Evolutionary conservation across 2,888 invertebrate species (phyloP).

Genomic region (Agrenia bidenticulata): DNA sequence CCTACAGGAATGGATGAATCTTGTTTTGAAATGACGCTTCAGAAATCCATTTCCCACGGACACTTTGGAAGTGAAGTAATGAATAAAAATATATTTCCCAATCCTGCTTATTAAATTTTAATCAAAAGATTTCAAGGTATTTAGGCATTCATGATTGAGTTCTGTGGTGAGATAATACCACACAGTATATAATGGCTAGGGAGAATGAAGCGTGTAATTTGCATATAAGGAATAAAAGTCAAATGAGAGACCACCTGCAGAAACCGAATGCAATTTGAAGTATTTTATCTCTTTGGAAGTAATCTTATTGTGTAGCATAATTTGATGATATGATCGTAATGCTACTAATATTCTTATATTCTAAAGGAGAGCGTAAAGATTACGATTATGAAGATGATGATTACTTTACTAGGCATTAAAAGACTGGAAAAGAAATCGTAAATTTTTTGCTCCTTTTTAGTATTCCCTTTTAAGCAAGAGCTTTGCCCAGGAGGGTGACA

Average conservation of each 20-base stretch:
- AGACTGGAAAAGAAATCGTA: slow-evolving; percentile 11
- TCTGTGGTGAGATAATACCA: slow-evolving; percentile 17
- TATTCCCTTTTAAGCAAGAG: neutral
- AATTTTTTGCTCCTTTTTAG: slow-evolving; percentile 10
- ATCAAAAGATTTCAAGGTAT: neutral
- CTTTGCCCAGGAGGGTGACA: neutral
- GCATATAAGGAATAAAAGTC: neutral
- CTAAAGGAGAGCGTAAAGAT: slow-evolving; percentile 17
- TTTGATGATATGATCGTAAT: slow-evolving; percentile 11
- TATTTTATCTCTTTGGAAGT: neutral
- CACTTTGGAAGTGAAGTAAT: too few species aligned
- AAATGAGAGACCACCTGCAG: slow-evolving; percentile 22
- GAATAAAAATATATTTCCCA: too few species aligned
- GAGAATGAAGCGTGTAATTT: slow-evolving; percentile 2
- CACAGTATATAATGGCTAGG: too few species aligned
- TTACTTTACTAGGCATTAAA: slow-evolving; percentile 16
- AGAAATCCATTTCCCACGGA: too few species aligned
- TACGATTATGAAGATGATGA: slow-evolving; percentile 19
- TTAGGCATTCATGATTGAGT: slow-evolving; percentile 15
- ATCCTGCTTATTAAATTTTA: too few species aligned
- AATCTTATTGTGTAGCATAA: slow-evolving; percentile 9
- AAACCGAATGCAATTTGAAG: neutral
- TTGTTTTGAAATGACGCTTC: too few species aligned
- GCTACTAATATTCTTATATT: slow-evolving; percentile 7
- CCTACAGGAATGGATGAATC: too few species aligned